Evolutionary conservation across 2,888 invertebrate genomes (phyloP).

Genomic region (Melieria crassipennis): DNA sequence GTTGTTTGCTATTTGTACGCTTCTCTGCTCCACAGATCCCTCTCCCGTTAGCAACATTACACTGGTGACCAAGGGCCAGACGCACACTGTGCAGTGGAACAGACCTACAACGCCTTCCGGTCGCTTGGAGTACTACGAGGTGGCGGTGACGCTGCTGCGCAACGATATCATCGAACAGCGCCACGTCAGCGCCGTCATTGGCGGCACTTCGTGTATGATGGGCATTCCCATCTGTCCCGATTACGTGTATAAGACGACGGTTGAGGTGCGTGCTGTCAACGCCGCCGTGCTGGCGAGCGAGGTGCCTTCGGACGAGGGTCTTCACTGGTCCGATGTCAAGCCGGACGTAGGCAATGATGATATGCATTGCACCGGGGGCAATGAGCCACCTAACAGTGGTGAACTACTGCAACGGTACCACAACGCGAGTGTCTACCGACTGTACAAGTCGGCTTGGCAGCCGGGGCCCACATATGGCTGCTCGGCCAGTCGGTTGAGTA

Average conservation of each 20-base stretch:
- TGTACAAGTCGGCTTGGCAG: slow-evolving; percentile 53
- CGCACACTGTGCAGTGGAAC: slow-evolving; percentile 64
- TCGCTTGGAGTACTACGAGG: slow-evolving; percentile 70
- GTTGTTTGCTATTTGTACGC: not conserved
- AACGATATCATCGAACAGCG: slow-evolving; percentile 47
- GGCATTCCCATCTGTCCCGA: slow-evolving; percentile 47
- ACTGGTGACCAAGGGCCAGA: slow-evolving; percentile 29
- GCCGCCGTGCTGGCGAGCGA: slow-evolving; percentile 42
- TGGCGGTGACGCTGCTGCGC: slow-evolving; percentile 55
- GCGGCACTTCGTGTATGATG: slow-evolving; percentile 44
- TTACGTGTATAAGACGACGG: slow-evolving; percentile 45
- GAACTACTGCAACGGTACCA: slow-evolving; percentile 38
- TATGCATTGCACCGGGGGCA: slow-evolving; percentile 36
- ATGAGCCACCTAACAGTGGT: slow-evolving; percentile 23
- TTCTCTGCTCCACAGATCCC: slow-evolving; percentile 48
- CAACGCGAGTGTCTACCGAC: slow-evolving; percentile 43
- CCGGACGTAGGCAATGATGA: slow-evolving; percentile 31
- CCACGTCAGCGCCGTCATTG: slow-evolving; percentile 47
- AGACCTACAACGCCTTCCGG: slow-evolving; percentile 69
- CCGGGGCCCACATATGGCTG: slow-evolving; percentile 45
- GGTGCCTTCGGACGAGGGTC: slow-evolving; percentile 5
- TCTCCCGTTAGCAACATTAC: slow-evolving; percentile 46
- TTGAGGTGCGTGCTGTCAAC: slow-evolving; percentile 61
- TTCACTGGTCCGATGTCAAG: not conserved
- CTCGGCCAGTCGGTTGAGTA: slow-evolving; percentile 41